Evolutionary conservation across 2,888 invertebrate genomes (phyloP).

Genomic region (Geophilus truncorum): DNA sequence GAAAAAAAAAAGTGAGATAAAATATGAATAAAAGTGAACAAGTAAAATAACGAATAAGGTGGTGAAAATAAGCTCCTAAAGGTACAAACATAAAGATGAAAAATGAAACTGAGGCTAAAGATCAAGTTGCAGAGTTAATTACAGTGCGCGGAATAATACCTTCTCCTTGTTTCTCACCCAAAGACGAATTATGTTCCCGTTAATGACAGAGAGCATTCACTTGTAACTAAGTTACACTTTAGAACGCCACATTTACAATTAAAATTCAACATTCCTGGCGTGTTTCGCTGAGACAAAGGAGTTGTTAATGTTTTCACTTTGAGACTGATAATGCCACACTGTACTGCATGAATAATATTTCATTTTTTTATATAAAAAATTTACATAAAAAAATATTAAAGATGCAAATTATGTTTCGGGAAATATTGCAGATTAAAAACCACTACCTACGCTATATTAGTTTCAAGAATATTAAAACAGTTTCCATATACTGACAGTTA

Average conservation of each 20-base stretch:
- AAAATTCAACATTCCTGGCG: neutral
- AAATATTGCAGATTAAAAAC: neutral
- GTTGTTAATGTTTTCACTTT: too few relatives aligned
- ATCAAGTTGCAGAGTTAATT: constrained; percentile 6
- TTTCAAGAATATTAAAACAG: neutral
- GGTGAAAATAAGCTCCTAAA: neutral
- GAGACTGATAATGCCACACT: too few relatives aligned
- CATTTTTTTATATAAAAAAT: too few relatives aligned
- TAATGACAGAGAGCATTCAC: neutral
- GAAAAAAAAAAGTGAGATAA: neutral
- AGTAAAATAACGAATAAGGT: neutral
- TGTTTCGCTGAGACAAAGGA: too few relatives aligned
- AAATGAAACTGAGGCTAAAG: neutral
- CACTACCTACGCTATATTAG: neutral
- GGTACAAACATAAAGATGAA: neutral
- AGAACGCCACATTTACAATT: neutral
- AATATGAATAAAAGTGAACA: neutral
- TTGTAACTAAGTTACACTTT: neutral
- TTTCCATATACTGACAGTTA: neutral
- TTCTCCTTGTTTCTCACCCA: neutral
- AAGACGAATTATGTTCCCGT: neutral
- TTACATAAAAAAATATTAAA: too few relatives aligned
- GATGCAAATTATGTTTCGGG: too few relatives aligned
- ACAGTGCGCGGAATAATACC: neutral
- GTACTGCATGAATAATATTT: too few relatives aligned